Conservation (phyloP, 1,140 invertebrate genomes). For the Riptortus pedestris region DNA sequence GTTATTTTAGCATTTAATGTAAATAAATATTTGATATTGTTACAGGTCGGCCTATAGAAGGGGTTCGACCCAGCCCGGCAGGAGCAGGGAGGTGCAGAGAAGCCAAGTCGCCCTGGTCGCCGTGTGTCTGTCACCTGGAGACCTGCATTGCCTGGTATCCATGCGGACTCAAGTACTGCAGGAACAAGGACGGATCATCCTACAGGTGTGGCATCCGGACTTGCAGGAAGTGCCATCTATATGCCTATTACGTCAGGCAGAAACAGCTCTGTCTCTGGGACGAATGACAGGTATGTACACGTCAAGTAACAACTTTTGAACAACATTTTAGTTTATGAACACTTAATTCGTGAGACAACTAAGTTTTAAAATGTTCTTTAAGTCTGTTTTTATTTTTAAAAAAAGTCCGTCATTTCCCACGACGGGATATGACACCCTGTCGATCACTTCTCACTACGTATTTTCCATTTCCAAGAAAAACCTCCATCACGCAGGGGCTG, state of each 20-base stretch:
- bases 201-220: conserved; percentile 88
- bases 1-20: too few relatives aligned
- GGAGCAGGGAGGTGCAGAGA: conserved; percentile 46
- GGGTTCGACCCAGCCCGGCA: neutral
- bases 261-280: conserved; percentile 82
- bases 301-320: too few relatives aligned
- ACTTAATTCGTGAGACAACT: too few relatives aligned
- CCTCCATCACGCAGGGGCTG: too few relatives aligned
- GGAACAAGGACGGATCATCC: conserved; percentile 44
- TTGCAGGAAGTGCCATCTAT: conserved; percentile 78
- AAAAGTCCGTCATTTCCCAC: too few relatives aligned
- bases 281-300: conserved; percentile 49
- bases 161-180: conserved; percentile 88
- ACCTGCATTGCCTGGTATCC: conserved; percentile 82
- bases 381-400: too few relatives aligned
- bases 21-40: too few relatives aligned
- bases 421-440: too few relatives aligned
- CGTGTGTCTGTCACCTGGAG: conserved; percentile 69
- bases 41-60: neutral
- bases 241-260: conserved; percentile 69
- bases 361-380: too few relatives aligned
- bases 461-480: too few relatives aligned
- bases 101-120: conserved; percentile 51
- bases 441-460: too few relatives aligned
- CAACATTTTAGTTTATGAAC: neutral